Evolutionary conservation across 2,888 invertebrate genomes (phyloP).

Genomic region (Microplitis deprimator): DNA sequence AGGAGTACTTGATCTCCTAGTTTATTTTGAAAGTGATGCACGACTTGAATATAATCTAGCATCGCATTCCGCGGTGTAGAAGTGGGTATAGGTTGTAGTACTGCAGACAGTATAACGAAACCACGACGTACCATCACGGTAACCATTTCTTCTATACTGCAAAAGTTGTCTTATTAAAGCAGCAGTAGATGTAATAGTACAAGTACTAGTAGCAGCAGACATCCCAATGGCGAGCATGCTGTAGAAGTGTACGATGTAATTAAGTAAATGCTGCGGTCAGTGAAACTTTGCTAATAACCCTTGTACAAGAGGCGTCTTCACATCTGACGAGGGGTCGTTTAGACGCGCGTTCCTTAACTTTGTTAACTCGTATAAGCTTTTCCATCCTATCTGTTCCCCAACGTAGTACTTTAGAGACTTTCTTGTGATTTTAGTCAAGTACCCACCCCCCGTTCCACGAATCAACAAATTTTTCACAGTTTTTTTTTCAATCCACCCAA

Average conservation of each 20-base stretch:
- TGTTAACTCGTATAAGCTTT: conserved; percentile 66
- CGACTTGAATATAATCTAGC: not conserved
- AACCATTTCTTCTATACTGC: conserved; percentile 28
- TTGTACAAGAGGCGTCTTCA: conserved; percentile 36
- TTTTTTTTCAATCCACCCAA: not conserved
- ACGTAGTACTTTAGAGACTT: not conserved
- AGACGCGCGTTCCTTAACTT: conserved; percentile 65
- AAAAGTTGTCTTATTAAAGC: conserved; percentile 45
- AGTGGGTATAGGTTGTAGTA: not conserved
- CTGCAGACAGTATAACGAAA: conserved; percentile 26
- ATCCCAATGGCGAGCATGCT: conserved; percentile 19
- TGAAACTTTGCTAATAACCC: conserved; percentile 69
- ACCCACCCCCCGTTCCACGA: not conserved
- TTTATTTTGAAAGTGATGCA: conserved; percentile 1
- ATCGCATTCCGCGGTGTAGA: not conserved
- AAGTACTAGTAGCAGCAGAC: not conserved
- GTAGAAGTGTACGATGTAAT: conserved; percentile 57
- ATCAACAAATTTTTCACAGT: not conserved
- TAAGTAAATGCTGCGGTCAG: conserved; percentile 68
- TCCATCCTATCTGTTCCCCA: conserved; percentile 24
- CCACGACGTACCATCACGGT: conserved; percentile 29
- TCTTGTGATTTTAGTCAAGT: not conserved
- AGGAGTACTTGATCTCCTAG: not conserved
- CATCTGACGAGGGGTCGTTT: conserved; percentile 47
- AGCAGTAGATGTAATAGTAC: not conserved